Percentiles rank a stretch among this genome's conserved stretches.
These are phyloP conservation scores for Isoperla grammatica DNA, from an alignment of 2,888 invertebrate genomes.

Conservation along the genomic window DNA sequence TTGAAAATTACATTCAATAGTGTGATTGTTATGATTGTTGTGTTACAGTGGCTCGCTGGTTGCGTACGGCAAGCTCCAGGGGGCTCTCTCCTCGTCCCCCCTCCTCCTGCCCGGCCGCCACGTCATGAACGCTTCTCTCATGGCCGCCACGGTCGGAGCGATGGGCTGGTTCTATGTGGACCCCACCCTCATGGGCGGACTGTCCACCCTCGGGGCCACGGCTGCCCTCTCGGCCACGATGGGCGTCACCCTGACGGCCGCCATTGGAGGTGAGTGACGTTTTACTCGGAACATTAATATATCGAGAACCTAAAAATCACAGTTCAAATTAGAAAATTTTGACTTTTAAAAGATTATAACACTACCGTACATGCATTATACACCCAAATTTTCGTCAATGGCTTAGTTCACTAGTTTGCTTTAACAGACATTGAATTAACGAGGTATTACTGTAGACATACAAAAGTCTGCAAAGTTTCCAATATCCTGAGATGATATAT, in stretches of 20 bases:
- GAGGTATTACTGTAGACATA: no score
- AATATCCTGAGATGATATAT: no score
- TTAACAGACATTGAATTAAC: no score
- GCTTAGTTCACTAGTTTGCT: no score
- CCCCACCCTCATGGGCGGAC: slow-evolving; percentile 59
- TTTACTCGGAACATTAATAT: no score
- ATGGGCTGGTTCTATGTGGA: slow-evolving; percentile 60
- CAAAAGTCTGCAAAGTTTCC: no score
- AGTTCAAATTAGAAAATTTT: no score
- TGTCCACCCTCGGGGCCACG: slow-evolving; percentile 68
- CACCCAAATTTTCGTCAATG: no score
- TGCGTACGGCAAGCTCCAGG: slow-evolving; percentile 87
- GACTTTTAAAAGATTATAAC: no score
- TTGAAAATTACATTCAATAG: neutral
- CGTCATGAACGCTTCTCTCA: slow-evolving; percentile 62
- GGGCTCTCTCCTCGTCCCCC: slow-evolving; percentile 72
- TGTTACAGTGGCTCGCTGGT: slow-evolving; percentile 70
- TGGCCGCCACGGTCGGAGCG: slow-evolving; percentile 66
- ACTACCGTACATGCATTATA: no score
- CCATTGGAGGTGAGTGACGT: slow-evolving; percentile 68
- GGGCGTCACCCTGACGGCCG: slow-evolving; percentile 82
- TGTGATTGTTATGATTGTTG: no score
- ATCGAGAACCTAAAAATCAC: neutral
- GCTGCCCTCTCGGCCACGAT: slow-evolving; percentile 71
- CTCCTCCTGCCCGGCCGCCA: slow-evolving; percentile 78